These are phyloP conservation scores for Microcebus griseorufus DNA, from an alignment of 2,113 vertebrate genomes.

Conservation along the genomic window DNA sequence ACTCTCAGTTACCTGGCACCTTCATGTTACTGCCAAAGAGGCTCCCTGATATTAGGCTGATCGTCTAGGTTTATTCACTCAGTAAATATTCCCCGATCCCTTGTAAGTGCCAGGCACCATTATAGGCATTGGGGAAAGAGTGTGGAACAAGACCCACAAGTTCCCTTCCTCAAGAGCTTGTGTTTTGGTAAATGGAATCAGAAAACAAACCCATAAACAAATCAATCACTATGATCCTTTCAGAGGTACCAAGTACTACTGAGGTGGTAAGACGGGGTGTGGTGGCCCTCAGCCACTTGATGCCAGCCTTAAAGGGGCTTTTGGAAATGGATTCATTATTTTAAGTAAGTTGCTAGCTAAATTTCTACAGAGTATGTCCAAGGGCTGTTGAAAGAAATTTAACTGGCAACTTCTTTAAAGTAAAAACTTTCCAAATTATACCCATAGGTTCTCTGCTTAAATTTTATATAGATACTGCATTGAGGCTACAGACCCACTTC, in stretches of 20 bases:
- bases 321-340: not conserved
- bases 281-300: not conserved
- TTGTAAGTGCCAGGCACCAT: not conserved
- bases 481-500: not conserved
- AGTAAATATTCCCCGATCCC: not conserved
- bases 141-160: not conserved
- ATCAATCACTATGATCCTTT: not conserved
- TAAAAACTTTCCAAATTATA: not conserved
- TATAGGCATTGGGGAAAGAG: not conserved
- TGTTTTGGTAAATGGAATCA: not conserved
- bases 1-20: not conserved
- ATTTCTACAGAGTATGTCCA: not conserved
- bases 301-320: not conserved
- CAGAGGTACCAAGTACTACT: not conserved
- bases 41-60: not conserved
- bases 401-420: not conserved
- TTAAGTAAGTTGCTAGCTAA: not conserved
- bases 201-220: not conserved
- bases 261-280: not conserved
- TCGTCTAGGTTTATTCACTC: not conserved
- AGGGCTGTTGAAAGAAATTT: not conserved
- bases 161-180: not conserved
- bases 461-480: not conserved
- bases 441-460: not conserved
- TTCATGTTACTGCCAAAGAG: not conserved